Percentiles rank a stretch among this genome's conserved stretches.
These are phyloP conservation scores for Lampris incognitus DNA, from an alignment of 2,113 vertebrate genomes.

Conservation along the genomic window DNA sequence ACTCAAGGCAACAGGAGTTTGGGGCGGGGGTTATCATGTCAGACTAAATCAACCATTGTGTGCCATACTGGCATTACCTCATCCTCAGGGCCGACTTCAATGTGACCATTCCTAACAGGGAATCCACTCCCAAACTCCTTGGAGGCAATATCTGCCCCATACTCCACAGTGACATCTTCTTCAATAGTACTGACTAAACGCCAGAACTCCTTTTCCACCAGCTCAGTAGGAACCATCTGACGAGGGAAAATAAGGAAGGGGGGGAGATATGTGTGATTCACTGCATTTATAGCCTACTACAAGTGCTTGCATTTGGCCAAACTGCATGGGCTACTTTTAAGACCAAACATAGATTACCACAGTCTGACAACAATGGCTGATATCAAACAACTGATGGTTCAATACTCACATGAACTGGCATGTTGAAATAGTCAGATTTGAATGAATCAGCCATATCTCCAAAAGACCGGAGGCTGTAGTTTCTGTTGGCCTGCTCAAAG, in stretches of 20 bases:
- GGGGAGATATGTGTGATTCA: neutral
- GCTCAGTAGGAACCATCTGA: constrained; percentile 98
- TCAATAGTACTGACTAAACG: constrained; percentile 96
- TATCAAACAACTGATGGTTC: neutral
- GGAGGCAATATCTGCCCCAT: constrained; percentile 97
- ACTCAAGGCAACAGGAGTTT: too few relatives aligned
- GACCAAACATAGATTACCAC: too few relatives aligned
- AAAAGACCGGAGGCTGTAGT: constrained; percentile 93
- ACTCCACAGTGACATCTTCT: constrained; percentile 98
- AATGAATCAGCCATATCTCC: constrained; percentile 99
- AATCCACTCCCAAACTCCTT: constrained; percentile 99
- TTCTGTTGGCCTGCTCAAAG: constrained; percentile 94
- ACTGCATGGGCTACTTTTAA: too few relatives aligned
- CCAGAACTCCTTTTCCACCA: constrained; percentile 99
- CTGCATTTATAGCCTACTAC: neutral
- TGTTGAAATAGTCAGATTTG: constrained; percentile 99
- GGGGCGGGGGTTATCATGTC: too few relatives aligned
- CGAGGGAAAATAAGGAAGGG: neutral
- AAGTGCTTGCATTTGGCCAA: too few relatives aligned
- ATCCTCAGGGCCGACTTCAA: constrained; percentile 89
- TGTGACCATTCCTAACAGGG: constrained; percentile 89
- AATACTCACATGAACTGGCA: constrained; percentile 97
- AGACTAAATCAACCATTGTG: neutral
- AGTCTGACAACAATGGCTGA: neutral
- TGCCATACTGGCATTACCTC: constrained; percentile 81